These are phyloP conservation scores for Drosophila orosa DNA, from an alignment of 1,140 invertebrate genomes.

Conservation along the genomic window DNA sequence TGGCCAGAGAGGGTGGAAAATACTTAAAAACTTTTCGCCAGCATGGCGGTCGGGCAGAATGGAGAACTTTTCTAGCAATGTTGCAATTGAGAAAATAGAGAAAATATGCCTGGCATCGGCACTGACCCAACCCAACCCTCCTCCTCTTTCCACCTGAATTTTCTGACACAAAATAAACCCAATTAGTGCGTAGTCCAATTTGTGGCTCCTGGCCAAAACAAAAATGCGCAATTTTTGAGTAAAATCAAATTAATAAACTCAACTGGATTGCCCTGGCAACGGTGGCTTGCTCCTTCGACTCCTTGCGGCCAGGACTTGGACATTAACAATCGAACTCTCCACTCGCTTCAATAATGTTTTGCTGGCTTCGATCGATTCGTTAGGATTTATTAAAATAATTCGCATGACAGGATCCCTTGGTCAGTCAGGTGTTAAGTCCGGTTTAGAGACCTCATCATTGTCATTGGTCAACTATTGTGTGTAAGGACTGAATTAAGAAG, in stretches of 20 bases:
- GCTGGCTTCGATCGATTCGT: conserved; percentile 1
- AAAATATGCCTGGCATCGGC: conserved; percentile 32
- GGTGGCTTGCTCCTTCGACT: not conserved
- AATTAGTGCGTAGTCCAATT: conserved; percentile 66
- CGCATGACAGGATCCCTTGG: conserved; percentile 40
- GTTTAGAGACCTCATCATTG: conserved; percentile 20
- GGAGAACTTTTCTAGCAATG: conserved; percentile 58
- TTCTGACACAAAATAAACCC: conserved; percentile 29
- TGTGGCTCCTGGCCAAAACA: conserved; percentile 43
- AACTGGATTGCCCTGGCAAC: conserved; percentile 42
- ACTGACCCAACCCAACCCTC: conserved; percentile 7
- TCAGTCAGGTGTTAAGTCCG: conserved; percentile 27
- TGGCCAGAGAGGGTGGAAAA: conserved; percentile 2
- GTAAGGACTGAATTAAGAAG: not conserved
- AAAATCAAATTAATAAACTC: conserved; percentile 66
- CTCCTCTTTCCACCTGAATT: conserved; percentile 6
- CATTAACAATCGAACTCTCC: conserved; percentile 59
- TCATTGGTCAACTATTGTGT: not conserved
- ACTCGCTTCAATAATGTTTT: conserved; percentile 19
- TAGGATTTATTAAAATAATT: conserved; percentile 64
- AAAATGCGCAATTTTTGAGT: conserved; percentile 18
- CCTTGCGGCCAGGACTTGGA: conserved; percentile 39
- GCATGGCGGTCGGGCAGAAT: conserved; percentile 38
- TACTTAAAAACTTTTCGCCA: conserved; percentile 69
- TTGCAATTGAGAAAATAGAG: conserved; percentile 37